Evolutionary conservation across 2,888 invertebrate genomes (phyloP).

Genomic region (Eretmocerus hayati): DNA sequence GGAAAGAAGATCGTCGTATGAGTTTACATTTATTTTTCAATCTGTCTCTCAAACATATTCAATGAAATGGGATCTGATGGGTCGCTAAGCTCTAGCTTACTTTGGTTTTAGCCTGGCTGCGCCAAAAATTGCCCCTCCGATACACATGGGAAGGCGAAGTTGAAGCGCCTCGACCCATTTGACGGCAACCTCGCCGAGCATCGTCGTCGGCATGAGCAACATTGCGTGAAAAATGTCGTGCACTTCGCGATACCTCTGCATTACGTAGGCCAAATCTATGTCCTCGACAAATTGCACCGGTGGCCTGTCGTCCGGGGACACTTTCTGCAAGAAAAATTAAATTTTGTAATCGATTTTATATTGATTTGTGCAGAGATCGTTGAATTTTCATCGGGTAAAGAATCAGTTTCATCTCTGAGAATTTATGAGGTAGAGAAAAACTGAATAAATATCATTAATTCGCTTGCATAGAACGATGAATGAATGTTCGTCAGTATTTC

Average conservation of each 20-base stretch:
- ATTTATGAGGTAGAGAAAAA: too few relatives aligned
- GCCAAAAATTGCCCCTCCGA: slow-evolving; percentile 88
- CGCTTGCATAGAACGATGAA: too few relatives aligned
- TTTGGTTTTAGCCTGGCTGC: slow-evolving; percentile 68
- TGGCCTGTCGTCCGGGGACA: slow-evolving; percentile 86
- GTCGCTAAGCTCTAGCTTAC: neutral
- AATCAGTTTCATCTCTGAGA: too few relatives aligned
- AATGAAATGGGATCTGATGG: neutral
- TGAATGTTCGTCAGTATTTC: too few relatives aligned
- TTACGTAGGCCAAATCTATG: slow-evolving; percentile 84
- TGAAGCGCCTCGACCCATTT: slow-evolving; percentile 99
- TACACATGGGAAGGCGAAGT: slow-evolving; percentile 91
- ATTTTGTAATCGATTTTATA: too few relatives aligned
- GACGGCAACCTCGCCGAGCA: slow-evolving; percentile 86
- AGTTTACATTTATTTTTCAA: too few relatives aligned
- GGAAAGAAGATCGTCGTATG: too few relatives aligned
- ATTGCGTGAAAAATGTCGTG: slow-evolving; percentile 93
- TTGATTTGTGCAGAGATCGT: too few relatives aligned
- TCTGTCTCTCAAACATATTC: neutral
- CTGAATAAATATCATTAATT: too few relatives aligned
- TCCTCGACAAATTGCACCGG: slow-evolving; percentile 90
- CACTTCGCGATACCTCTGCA: slow-evolving; percentile 94
- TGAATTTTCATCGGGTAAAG: too few relatives aligned
- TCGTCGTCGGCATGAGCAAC: slow-evolving; percentile 88
- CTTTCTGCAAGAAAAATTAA: slow-evolving; percentile 65